Percentiles rank a stretch among this genome's conserved stretches.
phyloP scores from a whole-genome alignment of 2,888 invertebrate genomes.

The Glaucopsyche alexis region DNA sequence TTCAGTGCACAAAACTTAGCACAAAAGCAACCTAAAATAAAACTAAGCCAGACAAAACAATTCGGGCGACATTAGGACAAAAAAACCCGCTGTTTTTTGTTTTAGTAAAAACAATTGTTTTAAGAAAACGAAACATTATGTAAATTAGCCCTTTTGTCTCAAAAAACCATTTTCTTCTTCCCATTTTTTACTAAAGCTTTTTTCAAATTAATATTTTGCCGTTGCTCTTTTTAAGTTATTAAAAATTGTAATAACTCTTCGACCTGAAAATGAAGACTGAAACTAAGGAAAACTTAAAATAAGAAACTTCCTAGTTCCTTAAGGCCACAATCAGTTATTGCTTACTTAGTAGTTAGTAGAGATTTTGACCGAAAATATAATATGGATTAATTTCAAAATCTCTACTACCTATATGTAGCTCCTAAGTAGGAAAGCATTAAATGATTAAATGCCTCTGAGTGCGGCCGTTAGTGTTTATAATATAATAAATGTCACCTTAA shows the following conservation, averaged over 20 bases:
- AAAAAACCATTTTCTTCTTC: conserved; percentile 32
- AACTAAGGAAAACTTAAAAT: background rate
- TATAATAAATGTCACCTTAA: no score
- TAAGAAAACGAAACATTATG: conserved; percentile 47
- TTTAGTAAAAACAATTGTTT: conserved; percentile 47
- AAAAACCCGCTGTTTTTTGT: conserved; percentile 32
- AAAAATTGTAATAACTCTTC: conserved; percentile 22
- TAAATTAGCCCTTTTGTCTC: conserved; percentile 45
- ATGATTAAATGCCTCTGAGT: no score
- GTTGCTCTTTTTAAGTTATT: conserved; percentile 18
- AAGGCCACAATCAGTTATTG: no score
- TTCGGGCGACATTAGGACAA: conserved; percentile 31
- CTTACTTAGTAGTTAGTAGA: no score
- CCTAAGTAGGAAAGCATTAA: no score
- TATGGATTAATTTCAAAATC: no score
- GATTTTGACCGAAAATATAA: no score
- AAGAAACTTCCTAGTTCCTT: background rate
- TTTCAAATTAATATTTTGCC: conserved; percentile 21
- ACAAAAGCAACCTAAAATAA: conserved; percentile 28
- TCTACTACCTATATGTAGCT: no score
- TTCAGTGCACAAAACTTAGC: conserved; percentile 11
- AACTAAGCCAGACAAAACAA: conserved; percentile 25
- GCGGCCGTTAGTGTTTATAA: no score
- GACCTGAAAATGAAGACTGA: background rate
- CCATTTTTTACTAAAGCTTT: conserved; percentile 24